phyloP scores from a whole-genome alignment of 2,888 invertebrate species.

The Drosophila mettleri region DNA sequence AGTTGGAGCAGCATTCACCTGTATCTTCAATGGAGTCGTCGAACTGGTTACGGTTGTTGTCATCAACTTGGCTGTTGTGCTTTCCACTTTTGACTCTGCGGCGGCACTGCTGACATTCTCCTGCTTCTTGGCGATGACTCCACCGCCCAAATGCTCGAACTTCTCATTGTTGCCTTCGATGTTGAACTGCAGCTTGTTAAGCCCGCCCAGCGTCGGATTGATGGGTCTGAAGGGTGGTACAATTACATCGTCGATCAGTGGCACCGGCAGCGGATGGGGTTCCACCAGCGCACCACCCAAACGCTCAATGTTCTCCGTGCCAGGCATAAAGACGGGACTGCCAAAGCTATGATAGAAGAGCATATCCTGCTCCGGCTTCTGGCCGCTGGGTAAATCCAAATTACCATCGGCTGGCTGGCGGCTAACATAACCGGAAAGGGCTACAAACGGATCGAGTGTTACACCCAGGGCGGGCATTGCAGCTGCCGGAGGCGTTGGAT shows the following conservation, averaged over 20 bases:
- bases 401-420: slow-evolving; percentile 79
- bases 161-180: slow-evolving; percentile 75
- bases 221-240: slow-evolving; percentile 83
- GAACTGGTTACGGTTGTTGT: not conserved
- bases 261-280: slow-evolving; percentile 89
- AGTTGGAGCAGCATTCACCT: slow-evolving; percentile 28
- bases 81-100: slow-evolving; percentile 21
- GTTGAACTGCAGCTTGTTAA: slow-evolving; percentile 75
- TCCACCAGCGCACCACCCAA: slow-evolving; percentile 87
- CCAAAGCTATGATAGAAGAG: slow-evolving; percentile 88
- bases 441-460: slow-evolving; percentile 71
- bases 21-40: slow-evolving; percentile 24
- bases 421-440: slow-evolving; percentile 60
- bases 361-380: slow-evolving; percentile 72
- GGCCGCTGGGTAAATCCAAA: slow-evolving; percentile 37
- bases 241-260: slow-evolving; percentile 84
- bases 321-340: slow-evolving; percentile 88
- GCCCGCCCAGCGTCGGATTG: slow-evolving; percentile 68
- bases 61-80: slow-evolving; percentile 37
- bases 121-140: slow-evolving; percentile 84
- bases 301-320: slow-evolving; percentile 87
- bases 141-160: slow-evolving; percentile 84
- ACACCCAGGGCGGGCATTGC: slow-evolving; percentile 50
- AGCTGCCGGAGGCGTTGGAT: slow-evolving; percentile 71
- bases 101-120: slow-evolving; percentile 59